Percentiles rank a stretch among this genome's conserved stretches.
These are phyloP conservation scores for Mohoua ochrocephala DNA, from an alignment of 2,113 vertebrate species.

Conservation along the genomic window DNA sequence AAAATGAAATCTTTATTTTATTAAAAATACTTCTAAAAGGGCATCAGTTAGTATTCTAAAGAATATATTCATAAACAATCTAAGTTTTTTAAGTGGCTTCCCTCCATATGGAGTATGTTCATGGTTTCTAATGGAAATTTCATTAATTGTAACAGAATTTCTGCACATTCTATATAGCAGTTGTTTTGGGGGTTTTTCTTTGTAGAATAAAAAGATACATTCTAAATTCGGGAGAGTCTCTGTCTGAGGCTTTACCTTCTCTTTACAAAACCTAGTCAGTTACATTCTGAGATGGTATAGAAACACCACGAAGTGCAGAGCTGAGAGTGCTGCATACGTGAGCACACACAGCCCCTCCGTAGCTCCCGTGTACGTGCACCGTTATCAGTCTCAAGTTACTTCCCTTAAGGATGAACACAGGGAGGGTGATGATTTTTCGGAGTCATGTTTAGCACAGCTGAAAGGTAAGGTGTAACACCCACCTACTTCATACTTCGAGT, in stretches of 20 bases:
- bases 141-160: neutral
- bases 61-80: neutral
- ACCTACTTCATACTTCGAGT: neutral
- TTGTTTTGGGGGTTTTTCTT: neutral
- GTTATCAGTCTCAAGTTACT: neutral
- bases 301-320: neutral
- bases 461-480: neutral
- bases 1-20: constrained; percentile 33
- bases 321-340: neutral
- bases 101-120: neutral
- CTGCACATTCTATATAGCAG: neutral
- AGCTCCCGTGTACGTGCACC: neutral
- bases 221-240: neutral
- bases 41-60: neutral
- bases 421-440: neutral
- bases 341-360: neutral
- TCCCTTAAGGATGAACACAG: neutral
- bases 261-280: neutral
- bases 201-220: neutral
- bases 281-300: neutral
- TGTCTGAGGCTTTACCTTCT: neutral
- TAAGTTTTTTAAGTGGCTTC: neutral
- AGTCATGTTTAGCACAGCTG: neutral
- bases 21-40: neutral
- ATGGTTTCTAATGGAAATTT: neutral